A percentile compares a stretch with the other conserved stretches of the same genome.
Evolutionary conservation across 1,140 invertebrate species (phyloP).

Genomic region (Copidosoma floridanum): DNA sequence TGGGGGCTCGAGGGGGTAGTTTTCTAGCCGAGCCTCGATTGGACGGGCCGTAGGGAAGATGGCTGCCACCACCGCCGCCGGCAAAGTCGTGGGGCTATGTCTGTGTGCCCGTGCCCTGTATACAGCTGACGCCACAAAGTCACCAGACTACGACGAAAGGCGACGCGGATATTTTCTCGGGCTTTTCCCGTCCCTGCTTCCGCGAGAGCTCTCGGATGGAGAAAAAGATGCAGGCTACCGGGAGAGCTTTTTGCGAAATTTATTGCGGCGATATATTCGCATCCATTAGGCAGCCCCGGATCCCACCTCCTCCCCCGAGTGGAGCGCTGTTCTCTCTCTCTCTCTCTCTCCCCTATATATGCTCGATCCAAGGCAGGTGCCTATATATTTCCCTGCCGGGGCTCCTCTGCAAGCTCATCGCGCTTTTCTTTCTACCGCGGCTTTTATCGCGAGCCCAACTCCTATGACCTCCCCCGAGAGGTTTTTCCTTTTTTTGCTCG

Average conservation of each 20-base stretch:
- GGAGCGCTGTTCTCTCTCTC: conserved; percentile 42
- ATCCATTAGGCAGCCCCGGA: conserved; percentile 60
- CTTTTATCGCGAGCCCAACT: too few relatives aligned
- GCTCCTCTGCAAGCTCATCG: not conserved
- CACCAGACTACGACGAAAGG: too few relatives aligned
- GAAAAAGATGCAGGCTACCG: conserved; percentile 31
- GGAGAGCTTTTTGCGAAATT: conserved; percentile 54
- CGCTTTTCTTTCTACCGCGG: too few relatives aligned
- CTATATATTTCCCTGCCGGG: too few relatives aligned
- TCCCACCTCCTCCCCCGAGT: too few relatives aligned
- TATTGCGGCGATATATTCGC: conserved; percentile 59
- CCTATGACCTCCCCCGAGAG: too few relatives aligned
- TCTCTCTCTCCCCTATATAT: conserved; percentile 12
- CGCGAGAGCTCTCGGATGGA: too few relatives aligned
- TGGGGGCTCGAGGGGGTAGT: conserved; percentile 41
- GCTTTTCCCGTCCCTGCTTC: too few relatives aligned
- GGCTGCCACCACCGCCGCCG: conserved; percentile 43
- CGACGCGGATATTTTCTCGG: conserved; percentile 39
- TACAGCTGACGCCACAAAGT: too few relatives aligned
- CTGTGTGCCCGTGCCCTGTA: not conserved
- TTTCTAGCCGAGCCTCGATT: conserved; percentile 43
- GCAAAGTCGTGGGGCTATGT: too few relatives aligned
- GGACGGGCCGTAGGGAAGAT: conserved; percentile 45
- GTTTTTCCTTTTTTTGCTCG: too few relatives aligned
- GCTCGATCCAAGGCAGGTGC: too few relatives aligned